A percentile compares a stretch with the other conserved stretches of the same genome.
Conservation (phyloP, 2,888 invertebrate genomes). For the Sinelater perroti region DNA sequence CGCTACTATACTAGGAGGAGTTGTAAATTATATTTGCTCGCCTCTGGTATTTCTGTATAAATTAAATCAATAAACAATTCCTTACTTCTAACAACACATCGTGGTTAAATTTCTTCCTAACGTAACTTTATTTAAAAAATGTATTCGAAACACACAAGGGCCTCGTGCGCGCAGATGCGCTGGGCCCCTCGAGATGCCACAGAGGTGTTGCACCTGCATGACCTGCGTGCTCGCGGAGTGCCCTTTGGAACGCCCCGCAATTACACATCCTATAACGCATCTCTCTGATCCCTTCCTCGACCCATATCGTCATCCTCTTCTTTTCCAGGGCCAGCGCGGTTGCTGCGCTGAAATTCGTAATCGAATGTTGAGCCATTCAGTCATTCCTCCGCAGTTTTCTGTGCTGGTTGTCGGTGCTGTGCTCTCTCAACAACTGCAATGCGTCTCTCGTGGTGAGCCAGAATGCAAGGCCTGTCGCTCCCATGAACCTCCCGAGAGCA, state of each 20-base stretch:
- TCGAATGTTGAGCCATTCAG: constrained; percentile 19
- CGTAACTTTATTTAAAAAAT: no score
- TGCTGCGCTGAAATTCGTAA: constrained; percentile 18
- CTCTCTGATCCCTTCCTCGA: constrained; percentile 11
- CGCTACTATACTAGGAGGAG: no score
- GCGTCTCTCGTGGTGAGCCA: constrained; percentile 25
- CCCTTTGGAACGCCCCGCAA: constrained; percentile 13
- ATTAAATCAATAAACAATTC: no score
- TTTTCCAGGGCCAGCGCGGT: constrained; percentile 8
- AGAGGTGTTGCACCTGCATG: constrained; percentile 1
- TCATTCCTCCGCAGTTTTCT: constrained; percentile 5
- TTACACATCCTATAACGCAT: constrained; percentile 17
- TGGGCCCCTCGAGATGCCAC: no score
- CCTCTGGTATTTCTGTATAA: no score
- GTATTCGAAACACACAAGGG: no score
- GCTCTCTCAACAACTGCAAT: constrained; percentile 19
- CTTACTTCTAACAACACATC: no score
- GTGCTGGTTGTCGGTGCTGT: neutral
- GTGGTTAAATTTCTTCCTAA: no score
- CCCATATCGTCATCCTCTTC: constrained; percentile 22
- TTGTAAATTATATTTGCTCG: no score
- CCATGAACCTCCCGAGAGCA: neutral
- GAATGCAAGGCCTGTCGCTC: constrained; percentile 10
- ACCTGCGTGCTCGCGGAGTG: neutral
- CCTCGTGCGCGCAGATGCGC: no score